Evolutionary conservation across 2,888 invertebrate species (phyloP).

Genomic region (Podotricha telesiphe): DNA sequence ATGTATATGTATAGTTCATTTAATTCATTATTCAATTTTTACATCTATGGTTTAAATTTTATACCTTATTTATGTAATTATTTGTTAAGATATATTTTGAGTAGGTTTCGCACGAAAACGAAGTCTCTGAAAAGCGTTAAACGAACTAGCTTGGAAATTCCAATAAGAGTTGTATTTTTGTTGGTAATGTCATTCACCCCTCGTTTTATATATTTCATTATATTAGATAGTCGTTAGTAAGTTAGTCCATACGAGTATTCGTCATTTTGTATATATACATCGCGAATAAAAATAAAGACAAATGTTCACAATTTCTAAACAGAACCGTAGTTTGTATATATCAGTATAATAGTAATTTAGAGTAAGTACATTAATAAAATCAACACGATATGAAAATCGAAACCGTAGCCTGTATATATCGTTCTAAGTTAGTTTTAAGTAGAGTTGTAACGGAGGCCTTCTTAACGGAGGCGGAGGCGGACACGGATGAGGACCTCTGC

Average conservation of each 20-base stretch:
- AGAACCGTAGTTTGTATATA: constrained; percentile 17
- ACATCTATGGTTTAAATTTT: constrained; percentile 7
- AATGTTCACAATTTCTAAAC: constrained; percentile 23
- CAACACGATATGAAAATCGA: not conserved
- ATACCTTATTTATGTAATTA: constrained; percentile 40
- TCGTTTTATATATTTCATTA: constrained; percentile 55
- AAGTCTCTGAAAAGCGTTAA: constrained; percentile 49
- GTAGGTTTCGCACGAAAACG: constrained; percentile 81
- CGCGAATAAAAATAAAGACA: constrained; percentile 5
- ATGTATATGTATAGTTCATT: not conserved
- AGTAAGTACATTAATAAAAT: not conserved
- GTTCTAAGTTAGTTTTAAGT: not conserved
- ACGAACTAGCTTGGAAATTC: constrained; percentile 15
- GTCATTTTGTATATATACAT: constrained; percentile 3
- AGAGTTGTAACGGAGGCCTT: too few species aligned
- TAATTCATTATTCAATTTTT: not conserved
- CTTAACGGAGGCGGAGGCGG: too few species aligned
- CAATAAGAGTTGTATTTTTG: constrained; percentile 76
- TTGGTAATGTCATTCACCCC: constrained; percentile 71
- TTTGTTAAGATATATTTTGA: constrained; percentile 65
- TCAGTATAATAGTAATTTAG: not conserved
- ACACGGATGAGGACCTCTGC: too few species aligned
- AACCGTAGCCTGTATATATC: constrained; percentile 24
- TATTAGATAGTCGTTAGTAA: constrained; percentile 23
- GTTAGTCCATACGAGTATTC: not conserved